These are phyloP conservation scores for Epizoanthus fatuus DNA, from an alignment of 92 coral and sea anemone genomes.

Conservation along the genomic window DNA sequence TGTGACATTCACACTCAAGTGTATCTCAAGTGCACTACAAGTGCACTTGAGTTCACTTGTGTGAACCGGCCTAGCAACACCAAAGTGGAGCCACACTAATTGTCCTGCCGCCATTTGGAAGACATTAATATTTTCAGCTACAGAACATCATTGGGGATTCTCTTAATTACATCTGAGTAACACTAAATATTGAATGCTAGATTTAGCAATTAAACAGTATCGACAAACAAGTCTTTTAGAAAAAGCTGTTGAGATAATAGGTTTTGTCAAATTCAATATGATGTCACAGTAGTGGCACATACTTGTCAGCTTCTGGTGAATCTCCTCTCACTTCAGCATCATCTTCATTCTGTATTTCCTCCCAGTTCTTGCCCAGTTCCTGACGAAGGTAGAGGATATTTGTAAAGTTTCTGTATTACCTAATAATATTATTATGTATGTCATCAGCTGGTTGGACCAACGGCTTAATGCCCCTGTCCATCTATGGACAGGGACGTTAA, in stretches of 20 bases:
- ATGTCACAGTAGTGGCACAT: conserved; percentile 10
- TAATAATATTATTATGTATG: background rate
- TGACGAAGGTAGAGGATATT: conserved; percentile 12
- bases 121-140: too few relatives aligned
- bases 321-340: conserved; percentile 67
- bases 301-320: conserved; percentile 60
- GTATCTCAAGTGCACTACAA: too few relatives aligned
- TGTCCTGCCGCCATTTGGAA: background rate
- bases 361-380: conserved; percentile 99
- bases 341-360: conserved; percentile 92
- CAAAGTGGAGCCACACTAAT: background rate
- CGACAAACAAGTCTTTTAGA: too few relatives aligned
- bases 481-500: too few relatives aligned
- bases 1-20: too few relatives aligned
- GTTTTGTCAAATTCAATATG: background rate
- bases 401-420: background rate
- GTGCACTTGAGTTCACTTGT: too few relatives aligned
- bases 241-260: background rate
- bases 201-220: too few relatives aligned
- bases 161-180: too few relatives aligned
- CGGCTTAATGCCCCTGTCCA: too few relatives aligned
- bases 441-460: too few relatives aligned
- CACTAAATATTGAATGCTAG: too few relatives aligned
- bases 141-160: too few relatives aligned
- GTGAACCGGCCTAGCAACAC: background rate